Evolutionary conservation across 2,888 invertebrate genomes (phyloP).

Genomic region (Balanococcus diminutus): DNA sequence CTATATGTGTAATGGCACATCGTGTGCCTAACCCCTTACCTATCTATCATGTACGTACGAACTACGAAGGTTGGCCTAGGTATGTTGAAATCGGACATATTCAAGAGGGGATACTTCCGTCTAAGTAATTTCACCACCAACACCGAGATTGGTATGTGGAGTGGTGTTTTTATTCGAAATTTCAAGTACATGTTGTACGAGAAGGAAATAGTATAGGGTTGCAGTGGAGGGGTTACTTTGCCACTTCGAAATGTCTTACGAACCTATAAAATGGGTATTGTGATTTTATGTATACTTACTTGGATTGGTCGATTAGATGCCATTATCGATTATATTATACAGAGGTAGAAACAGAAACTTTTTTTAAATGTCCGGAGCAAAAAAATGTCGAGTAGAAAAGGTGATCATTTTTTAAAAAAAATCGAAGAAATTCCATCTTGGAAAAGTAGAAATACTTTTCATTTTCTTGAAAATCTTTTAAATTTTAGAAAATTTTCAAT

Average conservation of each 20-base stretch:
- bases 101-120: conserved; percentile 1
- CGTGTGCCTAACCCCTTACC: neutral
- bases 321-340: too few species aligned
- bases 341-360: too few species aligned
- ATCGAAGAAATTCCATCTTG: too few species aligned
- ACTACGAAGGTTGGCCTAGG: neutral
- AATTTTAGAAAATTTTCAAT: too few species aligned
- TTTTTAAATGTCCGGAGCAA: too few species aligned
- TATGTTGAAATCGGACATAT: neutral
- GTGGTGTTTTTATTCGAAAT: neutral
- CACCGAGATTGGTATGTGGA: neutral
- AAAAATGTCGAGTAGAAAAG: too few species aligned
- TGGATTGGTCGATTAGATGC: neutral
- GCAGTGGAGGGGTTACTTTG: neutral
- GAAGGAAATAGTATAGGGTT: neutral
- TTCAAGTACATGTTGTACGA: neutral
- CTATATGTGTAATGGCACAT: neutral
- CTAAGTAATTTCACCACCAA: neutral
- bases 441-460: too few species aligned
- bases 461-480: too few species aligned
- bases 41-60: neutral
- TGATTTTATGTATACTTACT: neutral
- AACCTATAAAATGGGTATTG: neutral
- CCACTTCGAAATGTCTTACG: neutral
- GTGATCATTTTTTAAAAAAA: too few species aligned